Evolutionary conservation across 2,888 invertebrate genomes (phyloP), one percentile per base, ranked within the genome.

Genomic region (Drosophila barbarae): DNA sequence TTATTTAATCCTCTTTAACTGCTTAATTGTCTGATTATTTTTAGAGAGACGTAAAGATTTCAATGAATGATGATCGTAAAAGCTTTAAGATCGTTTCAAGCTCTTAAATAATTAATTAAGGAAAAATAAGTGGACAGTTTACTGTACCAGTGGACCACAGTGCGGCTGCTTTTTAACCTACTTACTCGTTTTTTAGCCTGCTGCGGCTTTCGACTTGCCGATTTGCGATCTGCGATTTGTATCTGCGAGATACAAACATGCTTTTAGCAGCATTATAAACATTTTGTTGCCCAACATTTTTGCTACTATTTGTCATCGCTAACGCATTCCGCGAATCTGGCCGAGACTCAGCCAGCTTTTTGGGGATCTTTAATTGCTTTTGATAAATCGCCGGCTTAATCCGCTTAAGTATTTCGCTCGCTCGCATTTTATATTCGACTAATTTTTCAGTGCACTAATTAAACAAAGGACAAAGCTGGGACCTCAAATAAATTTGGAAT

Each of bases 361-460:
- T 66, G 64, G 63, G 54, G 73, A 76, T 76, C 75, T 81, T 81
- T 81, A 81, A 81, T 81, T 81, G 84, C 82, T 71, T 81, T 84
- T 84, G 81, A 81, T 81, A 81, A 81, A 81, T 81, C 82, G 84
- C 78, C 82, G 84, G 78, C 81, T 71, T 81, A 81, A 81, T 79
- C 81, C 84, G 81, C 81, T 81, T 81, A 84, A 81, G 36, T 66
- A 68, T 73, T 74, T 66, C 69, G 57, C 50, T 56, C 15, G 54
- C 15, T 56, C 30, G 56, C 30, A 41, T 50, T 44, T 39, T 47
- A 38, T 65, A 65, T 56, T 56, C 56, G 55, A 61, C 67, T 77
- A 80, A 79, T 83, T 79, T 79, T 79, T 79, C 68, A 79, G 76
- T 61, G 80, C 69, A 74, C 83, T 79, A 79, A 79, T 79, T 79